Conservation (phyloP, 1,140 invertebrate genomes). For the Aphis craccivora region DNA sequence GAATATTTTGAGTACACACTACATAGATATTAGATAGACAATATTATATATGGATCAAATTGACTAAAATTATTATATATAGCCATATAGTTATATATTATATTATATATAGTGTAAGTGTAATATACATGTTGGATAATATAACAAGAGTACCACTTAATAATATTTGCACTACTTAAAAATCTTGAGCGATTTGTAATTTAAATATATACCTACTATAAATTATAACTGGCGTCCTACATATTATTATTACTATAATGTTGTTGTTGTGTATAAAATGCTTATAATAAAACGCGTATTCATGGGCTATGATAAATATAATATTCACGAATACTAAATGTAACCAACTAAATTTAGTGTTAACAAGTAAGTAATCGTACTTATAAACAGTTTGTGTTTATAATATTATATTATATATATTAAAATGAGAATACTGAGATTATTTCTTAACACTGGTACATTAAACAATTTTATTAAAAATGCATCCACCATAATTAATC, state of each 20-base stretch:
- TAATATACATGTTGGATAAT: constrained; percentile 1
- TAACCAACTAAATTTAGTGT: not conserved
- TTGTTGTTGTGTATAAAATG: not conserved
- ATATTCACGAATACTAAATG: constrained; percentile 52
- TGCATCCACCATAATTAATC: not conserved
- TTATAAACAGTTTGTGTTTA: not conserved
- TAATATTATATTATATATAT: not conserved
- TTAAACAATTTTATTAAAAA: not conserved
- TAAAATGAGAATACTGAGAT: not conserved
- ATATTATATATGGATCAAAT: not conserved
- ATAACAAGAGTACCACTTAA: constrained; percentile 14
- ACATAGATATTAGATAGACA: constrained; percentile 6
- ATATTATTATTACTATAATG: not conserved
- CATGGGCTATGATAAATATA: constrained; percentile 38
- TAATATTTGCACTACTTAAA: constrained; percentile 12
- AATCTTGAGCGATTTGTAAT: not conserved
- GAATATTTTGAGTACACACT: not conserved
- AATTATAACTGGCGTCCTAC: not conserved
- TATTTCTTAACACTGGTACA: not conserved
- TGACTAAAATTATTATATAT: not conserved
- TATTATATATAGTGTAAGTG: not conserved
- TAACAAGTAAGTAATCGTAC: not conserved
- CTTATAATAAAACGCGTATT: constrained; percentile 11
- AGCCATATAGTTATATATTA: not conserved
- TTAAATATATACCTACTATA: not conserved